These are phyloP conservation scores for Megathymus violae DNA, from an alignment of 1,140 invertebrate species.

Conservation along the genomic window DNA sequence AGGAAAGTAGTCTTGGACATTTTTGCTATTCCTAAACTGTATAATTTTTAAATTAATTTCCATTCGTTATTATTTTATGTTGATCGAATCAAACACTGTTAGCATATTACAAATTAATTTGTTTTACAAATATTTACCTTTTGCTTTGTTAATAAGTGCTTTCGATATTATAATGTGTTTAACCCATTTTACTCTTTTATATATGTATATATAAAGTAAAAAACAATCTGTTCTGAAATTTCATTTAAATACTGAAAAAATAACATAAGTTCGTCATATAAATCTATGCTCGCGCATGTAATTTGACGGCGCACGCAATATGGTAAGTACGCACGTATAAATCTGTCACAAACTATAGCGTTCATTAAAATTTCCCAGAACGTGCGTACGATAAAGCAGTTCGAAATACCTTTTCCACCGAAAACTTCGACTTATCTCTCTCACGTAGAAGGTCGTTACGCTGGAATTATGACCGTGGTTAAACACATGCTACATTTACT, in stretches of 20 bases:
- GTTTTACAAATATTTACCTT: too few species aligned
- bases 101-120: too few species aligned
- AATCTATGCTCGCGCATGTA: conserved; percentile 36
- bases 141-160: too few species aligned
- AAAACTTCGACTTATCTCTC: conserved; percentile 80
- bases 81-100: too few species aligned
- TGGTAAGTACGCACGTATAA: conserved; percentile 44
- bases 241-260: background rate
- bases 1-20: too few species aligned
- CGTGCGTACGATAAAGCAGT: conserved; percentile 76
- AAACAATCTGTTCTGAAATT: too few species aligned
- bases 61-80: too few species aligned
- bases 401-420: conserved; percentile 58
- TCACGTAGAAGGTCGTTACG: conserved; percentile 77
- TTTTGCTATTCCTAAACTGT: too few species aligned
- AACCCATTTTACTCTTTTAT: too few species aligned
- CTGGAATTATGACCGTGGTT: conserved; percentile 75
- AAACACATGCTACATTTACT: conserved; percentile 82
- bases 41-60: too few species aligned
- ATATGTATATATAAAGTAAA: too few species aligned
- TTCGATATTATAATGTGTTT: too few species aligned
- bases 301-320: conserved; percentile 40
- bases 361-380: conserved; percentile 76
- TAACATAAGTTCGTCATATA: conserved; percentile 32
- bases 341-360: conserved; percentile 55